phyloP scores from a whole-genome alignment of 2,113 vertebrate genomes.

The Microcebus jonahi region DNA sequence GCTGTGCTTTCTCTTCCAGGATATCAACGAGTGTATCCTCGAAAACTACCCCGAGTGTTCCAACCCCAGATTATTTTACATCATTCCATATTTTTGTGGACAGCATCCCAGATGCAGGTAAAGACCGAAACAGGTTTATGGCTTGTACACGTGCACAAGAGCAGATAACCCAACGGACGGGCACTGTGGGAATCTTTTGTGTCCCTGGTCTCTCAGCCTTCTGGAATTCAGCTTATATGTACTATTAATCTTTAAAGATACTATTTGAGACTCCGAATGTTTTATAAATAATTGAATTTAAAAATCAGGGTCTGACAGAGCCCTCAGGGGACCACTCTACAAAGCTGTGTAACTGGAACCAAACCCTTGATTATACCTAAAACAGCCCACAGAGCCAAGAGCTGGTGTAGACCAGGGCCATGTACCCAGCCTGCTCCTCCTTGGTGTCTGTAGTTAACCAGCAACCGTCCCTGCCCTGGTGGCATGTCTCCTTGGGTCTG shows the following conservation, averaged over 20 bases:
- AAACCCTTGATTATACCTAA: not conserved
- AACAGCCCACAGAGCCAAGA: not conserved
- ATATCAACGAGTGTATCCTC: conserved; percentile 98
- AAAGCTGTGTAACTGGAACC: not conserved
- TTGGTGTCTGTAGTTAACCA: fast-evolving
- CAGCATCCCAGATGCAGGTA: conserved; percentile 99
- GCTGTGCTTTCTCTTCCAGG: conserved; percentile 85
- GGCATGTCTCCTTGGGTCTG: not conserved
- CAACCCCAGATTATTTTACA: conserved; percentile 97
- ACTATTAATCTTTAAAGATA: not conserved
- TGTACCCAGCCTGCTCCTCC: not conserved
- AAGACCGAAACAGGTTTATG: not conserved
- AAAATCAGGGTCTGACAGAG: not conserved
- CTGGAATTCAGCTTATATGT: not conserved
- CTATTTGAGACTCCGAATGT: not conserved
- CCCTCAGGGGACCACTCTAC: no score
- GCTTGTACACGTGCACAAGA: fast-evolving
- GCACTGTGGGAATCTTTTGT: not conserved
- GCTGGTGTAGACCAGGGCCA: not conserved
- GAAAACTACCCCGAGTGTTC: conserved; percentile 98
- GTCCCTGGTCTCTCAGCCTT: not conserved
- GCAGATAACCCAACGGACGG: fast-evolving
- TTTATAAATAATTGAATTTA: not conserved
- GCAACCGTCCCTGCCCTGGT: not conserved
- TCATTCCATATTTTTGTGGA: conserved; percentile 99